These are phyloP conservation scores for Rhinopomastus cyanomelas DNA, from an alignment of 2,113 vertebrate species.

Conservation along the genomic window DNA sequence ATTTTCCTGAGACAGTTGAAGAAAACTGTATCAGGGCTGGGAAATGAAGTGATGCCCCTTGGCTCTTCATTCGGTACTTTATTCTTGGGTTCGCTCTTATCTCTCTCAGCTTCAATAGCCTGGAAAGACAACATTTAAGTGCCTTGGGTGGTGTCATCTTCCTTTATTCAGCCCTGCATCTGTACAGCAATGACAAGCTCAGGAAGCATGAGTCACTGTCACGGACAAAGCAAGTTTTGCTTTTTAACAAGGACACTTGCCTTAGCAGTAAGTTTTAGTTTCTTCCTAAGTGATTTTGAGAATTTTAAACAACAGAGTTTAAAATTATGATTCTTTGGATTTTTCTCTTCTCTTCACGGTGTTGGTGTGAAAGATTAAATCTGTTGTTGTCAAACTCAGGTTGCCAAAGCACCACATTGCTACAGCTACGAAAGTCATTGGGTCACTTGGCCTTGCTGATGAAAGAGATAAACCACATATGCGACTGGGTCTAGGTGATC, in stretches of 20 bases:
- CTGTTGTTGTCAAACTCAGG: neutral
- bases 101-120: slow-evolving; percentile 9
- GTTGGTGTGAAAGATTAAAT: neutral
- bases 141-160: slow-evolving; percentile 1
- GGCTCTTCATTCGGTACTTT: neutral
- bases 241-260: neutral
- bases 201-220: neutral
- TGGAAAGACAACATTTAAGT: neutral
- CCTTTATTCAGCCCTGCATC: neutral
- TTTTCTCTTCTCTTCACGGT: neutral
- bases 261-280: neutral
- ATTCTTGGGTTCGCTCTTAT: neutral
- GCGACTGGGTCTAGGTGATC: no score
- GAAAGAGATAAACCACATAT: neutral
- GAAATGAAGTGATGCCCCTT: slow-evolving; percentile 23
- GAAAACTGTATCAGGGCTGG: neutral
- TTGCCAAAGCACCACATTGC: neutral
- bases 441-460: neutral
- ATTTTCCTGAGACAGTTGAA: neutral
- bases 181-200: neutral
- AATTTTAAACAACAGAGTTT: neutral
- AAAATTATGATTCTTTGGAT: neutral
- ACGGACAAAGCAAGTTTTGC: neutral
- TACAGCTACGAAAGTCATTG: neutral
- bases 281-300: neutral